Conservation (phyloP, 2,888 invertebrate genomes). For the Microctonus brassicae region DNA sequence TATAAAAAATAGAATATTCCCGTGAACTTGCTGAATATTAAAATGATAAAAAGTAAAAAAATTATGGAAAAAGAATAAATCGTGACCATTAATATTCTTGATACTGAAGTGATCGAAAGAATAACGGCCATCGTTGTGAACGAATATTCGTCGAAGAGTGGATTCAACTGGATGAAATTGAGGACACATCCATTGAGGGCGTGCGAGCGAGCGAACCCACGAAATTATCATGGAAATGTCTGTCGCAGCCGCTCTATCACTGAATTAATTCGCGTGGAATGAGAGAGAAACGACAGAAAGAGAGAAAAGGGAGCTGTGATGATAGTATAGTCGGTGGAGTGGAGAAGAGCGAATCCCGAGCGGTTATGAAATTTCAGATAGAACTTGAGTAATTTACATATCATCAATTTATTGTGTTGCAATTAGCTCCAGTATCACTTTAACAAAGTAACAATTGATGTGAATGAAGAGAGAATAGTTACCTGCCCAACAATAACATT, state of each 20-base stretch:
- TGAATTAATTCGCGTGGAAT: slow-evolving; percentile 39
- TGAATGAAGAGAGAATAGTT: background rate
- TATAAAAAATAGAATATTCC: background rate
- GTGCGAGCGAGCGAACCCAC: slow-evolving; percentile 18
- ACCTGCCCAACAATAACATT: background rate
- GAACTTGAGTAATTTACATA: slow-evolving; percentile 50
- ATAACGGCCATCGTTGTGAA: background rate
- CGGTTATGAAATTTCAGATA: slow-evolving; percentile 48
- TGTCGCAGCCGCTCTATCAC: slow-evolving; percentile 30
- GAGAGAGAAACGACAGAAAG: background rate
- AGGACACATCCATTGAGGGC: background rate
- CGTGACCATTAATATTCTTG: background rate
- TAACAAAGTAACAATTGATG: slow-evolving; percentile 18
- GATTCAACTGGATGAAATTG: slow-evolving; percentile 6
- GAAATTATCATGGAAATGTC: slow-evolving; percentile 45
- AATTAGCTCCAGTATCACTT: slow-evolving; percentile 41
- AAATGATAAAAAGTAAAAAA: background rate
- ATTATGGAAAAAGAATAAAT: background rate
- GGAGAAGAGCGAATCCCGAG: slow-evolving; percentile 26
- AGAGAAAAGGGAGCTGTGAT: background rate
- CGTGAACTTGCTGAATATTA: background rate
- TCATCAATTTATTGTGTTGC: slow-evolving; percentile 48
- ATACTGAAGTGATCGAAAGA: slow-evolving; percentile 13
- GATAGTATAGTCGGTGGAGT: background rate
- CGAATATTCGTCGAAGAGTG: slow-evolving; percentile 27